phyloP scores from a whole-genome alignment of 1,140 invertebrate species.

The Odontomachus brunneus region DNA sequence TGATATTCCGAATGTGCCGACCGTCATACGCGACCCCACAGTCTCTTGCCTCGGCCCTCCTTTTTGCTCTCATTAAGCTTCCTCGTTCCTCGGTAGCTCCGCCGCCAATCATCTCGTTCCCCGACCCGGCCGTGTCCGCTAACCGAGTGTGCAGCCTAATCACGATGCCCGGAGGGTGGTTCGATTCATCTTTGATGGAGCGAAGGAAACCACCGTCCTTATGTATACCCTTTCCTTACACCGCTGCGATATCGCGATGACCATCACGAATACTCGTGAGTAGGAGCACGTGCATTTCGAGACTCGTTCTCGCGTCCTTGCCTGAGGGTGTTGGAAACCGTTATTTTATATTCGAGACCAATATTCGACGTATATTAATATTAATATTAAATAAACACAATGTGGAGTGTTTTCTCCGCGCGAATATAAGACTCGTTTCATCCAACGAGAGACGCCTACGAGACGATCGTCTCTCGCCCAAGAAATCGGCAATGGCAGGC shows the following conservation, averaged over 20 bases:
- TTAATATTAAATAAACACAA: background rate
- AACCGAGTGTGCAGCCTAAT: constrained; percentile 45
- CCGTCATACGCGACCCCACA: constrained; percentile 61
- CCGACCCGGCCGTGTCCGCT: constrained; percentile 53
- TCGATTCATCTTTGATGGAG: constrained; percentile 65
- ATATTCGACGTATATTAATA: too few species aligned
- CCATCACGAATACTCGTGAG: constrained; percentile 22
- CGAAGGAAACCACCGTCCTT: constrained; percentile 23
- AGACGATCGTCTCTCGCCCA: constrained; percentile 17
- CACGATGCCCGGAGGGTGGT: constrained; percentile 68
- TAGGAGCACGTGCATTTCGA: constrained; percentile 11
- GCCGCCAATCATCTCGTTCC: constrained; percentile 60
- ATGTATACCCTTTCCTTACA: constrained; percentile 34
- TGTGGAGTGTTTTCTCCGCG: background rate
- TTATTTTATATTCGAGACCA: background rate
- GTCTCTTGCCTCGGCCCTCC: constrained; percentile 43
- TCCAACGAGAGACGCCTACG: background rate
- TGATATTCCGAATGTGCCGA: constrained; percentile 66
- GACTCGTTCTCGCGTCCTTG: constrained; percentile 21
- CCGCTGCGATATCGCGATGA: constrained; percentile 38
- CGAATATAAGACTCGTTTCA: background rate
- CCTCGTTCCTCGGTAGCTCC: constrained; percentile 40
- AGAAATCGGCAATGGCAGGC: constrained; percentile 37
- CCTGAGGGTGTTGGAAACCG: background rate
- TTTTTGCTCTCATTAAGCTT: constrained; percentile 67